Percentiles rank a stretch among this genome's conserved stretches.
Evolutionary conservation across 2,888 invertebrate species (phyloP).

Genomic region (Pachymerium ferrugineum): DNA sequence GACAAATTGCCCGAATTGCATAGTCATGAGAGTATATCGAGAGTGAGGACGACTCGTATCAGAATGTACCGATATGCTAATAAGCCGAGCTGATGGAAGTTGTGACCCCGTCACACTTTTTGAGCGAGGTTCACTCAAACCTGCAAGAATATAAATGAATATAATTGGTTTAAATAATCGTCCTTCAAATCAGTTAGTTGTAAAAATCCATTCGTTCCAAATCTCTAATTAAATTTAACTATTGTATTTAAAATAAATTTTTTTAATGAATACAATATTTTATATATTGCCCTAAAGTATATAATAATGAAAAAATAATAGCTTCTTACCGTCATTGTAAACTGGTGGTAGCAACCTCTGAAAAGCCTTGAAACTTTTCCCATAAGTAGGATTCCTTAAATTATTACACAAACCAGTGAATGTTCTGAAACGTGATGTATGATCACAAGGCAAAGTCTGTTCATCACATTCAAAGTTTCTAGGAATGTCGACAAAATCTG

Average conservation of each 20-base stretch:
- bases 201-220: neutral
- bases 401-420: constrained; percentile 85
- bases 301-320: too few relatives aligned
- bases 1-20: constrained; percentile 90
- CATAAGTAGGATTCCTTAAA: constrained; percentile 70
- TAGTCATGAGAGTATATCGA: constrained; percentile 81
- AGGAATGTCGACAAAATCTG: constrained; percentile 48
- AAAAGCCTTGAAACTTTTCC: constrained; percentile 78
- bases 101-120: constrained; percentile 67
- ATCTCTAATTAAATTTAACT: too few relatives aligned
- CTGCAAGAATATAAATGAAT: constrained; percentile 45
- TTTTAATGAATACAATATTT: too few relatives aligned
- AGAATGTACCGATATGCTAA: constrained; percentile 83
- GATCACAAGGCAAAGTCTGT: constrained; percentile 63
- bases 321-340: constrained; percentile 73
- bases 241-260: too few relatives aligned
- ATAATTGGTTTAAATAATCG: neutral
- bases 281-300: too few relatives aligned
- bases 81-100: constrained; percentile 76
- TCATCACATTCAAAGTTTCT: constrained; percentile 54
- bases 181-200: neutral
- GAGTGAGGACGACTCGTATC: constrained; percentile 85
- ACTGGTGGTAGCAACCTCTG: constrained; percentile 75
- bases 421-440: constrained; percentile 55
- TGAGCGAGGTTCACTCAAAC: constrained; percentile 71